Evolutionary conservation across 1,140 invertebrate genomes (phyloP), one percentile per base, ranked within the genome.

Genomic region (Drosophila bocqueti): DNA sequence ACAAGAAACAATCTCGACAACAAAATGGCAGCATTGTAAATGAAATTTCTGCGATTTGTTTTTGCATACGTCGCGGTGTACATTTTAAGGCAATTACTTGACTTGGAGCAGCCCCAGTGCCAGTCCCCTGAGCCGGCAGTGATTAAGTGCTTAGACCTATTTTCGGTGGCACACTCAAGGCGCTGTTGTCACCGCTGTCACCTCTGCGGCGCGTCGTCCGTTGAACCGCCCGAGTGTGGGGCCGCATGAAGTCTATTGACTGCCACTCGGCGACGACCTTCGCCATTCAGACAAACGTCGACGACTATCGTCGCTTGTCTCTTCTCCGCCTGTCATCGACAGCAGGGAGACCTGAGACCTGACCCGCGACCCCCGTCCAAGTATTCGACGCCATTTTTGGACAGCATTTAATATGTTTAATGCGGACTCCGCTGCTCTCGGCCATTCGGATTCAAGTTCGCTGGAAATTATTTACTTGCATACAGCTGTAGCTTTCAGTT

Each of bases 71-170:
- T 36, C 69, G 59, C 52, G 52, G 46, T 54, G 62, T 61, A 40
- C 46, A 65, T 87, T 79, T 83, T 83, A 83, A 89, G 83, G 83
- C 83, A 86, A 86, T 87, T 86, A 87, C 83, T 76, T 68, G 79
- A 40, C 66, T 74, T 29, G 24, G 15, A 26, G 47, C 47, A 10
- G 47, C 24, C 24, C 46, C 24, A 26, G 15, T 6, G 8, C 24
- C 47, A 11, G 24, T 29, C 16, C 46, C 24, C 55, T 54, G 54
- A 42, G 61, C 74, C 73, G 69, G 77, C 77, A 81, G 85, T 81
- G 81, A 89, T 87, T 89, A 89, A 87, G 81, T 87, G 83, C 81
- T 83, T 83, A 80, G 84, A 68, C 75, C 58, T 80, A 72, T 76
- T 83, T 83, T 71, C 26, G 71, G 81, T 67, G 81, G 71, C 62